A percentile compares a stretch with the other conserved stretches of the same genome.
Conservation (phyloP, 2,113 vertebrate genomes). For the Gulo gulo region DNA sequence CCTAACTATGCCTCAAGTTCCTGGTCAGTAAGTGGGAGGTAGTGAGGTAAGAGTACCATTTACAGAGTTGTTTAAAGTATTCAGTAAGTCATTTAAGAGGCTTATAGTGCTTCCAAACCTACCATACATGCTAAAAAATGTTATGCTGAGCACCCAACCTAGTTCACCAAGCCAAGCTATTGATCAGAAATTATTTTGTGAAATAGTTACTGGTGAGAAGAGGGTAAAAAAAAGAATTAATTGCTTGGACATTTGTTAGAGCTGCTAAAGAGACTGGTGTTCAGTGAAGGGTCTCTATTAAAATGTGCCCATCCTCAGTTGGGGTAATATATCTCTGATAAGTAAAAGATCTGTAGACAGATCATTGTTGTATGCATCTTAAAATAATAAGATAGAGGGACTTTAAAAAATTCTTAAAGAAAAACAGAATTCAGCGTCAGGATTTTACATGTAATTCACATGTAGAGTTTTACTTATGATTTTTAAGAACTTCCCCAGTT, state of each 20-base stretch:
- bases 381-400: neutral
- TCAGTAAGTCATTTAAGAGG: neutral
- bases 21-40: neutral
- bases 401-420: neutral
- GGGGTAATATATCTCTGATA: neutral
- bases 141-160: neutral
- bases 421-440: neutral
- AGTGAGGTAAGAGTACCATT: neutral
- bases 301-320: neutral
- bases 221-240: neutral
- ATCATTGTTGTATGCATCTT: neutral
- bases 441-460: neutral
- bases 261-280: neutral
- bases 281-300: neutral
- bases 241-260: neutral
- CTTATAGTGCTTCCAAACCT: neutral
- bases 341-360: neutral
- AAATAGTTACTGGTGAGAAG: neutral
- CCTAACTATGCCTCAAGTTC: neutral
- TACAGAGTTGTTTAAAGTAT: neutral
- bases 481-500: neutral
- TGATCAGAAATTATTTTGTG: neutral
- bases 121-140: neutral
- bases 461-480: neutral
- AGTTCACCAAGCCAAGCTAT: neutral